A percentile compares a stretch with the other conserved stretches of the same genome.
Conservation (phyloP, 2,113 vertebrate species). For the Apteryx owenii region DNA sequence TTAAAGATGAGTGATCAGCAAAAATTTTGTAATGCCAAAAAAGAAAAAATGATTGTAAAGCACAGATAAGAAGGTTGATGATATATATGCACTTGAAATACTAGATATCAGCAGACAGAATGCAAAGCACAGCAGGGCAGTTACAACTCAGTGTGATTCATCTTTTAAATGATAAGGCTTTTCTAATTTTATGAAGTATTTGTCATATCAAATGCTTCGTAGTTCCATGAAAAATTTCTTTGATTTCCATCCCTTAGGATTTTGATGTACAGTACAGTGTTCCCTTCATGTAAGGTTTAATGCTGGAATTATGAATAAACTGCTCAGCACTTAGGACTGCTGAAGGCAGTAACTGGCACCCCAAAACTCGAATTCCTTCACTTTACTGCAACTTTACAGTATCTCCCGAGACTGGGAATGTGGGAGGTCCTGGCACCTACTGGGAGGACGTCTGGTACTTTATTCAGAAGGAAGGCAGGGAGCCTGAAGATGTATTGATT, state of each 20-base stretch:
- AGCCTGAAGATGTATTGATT: not conserved
- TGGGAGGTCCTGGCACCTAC: not conserved
- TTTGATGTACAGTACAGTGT: not conserved
- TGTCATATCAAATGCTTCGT: constrained; percentile 63
- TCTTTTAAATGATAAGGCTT: constrained; percentile 61
- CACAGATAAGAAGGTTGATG: not conserved
- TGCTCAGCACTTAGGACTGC: constrained; percentile 2
- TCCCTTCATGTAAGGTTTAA: constrained; percentile 14
- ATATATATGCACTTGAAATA: constrained; percentile 39
- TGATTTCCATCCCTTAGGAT: constrained; percentile 32
- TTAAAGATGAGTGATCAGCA: constrained; percentile 59
- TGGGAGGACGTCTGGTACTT: not conserved
- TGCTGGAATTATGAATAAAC: constrained; percentile 38
- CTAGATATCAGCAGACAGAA: constrained; percentile 26
- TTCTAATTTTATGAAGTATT: constrained; percentile 51
- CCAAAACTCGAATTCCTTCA: not conserved
- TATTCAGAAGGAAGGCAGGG: not conserved
- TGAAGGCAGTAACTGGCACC: not conserved
- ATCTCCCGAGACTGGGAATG: not conserved
- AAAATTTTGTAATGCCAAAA: constrained; percentile 7
- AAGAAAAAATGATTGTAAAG: not conserved
- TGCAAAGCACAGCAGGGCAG: constrained; percentile 48
- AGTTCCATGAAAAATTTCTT: constrained; percentile 19
- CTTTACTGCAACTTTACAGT: not conserved
- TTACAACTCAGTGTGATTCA: constrained; percentile 44